phyloP scores from a whole-genome alignment of 2,888 invertebrate genomes.

The Yponomeuta sedellus region DNA sequence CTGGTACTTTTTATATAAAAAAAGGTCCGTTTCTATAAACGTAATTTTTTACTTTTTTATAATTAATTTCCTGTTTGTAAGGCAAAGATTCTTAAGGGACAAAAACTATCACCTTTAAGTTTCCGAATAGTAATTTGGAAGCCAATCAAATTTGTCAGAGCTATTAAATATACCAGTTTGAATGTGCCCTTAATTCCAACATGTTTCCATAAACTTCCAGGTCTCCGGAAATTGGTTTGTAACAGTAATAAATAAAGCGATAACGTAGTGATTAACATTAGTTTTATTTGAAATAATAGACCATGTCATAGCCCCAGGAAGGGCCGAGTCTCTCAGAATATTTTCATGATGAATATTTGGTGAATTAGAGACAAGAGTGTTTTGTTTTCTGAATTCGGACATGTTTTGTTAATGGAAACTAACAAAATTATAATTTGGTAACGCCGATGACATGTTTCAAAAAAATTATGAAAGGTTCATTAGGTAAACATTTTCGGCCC shows the following conservation, averaged over 20 bases:
- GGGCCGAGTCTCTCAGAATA: background rate
- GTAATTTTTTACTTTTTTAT: no score
- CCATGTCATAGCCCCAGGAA: conserved; percentile 53
- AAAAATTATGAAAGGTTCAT: no score
- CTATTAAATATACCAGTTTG: background rate
- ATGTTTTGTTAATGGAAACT: no score
- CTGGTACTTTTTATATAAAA: no score
- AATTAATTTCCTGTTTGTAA: no score
- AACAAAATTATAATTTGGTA: no score
- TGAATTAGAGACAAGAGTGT: background rate
- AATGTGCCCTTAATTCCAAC: background rate
- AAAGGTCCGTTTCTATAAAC: no score
- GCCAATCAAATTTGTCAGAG: conserved; percentile 1
- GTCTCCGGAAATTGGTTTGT: conserved; percentile 12
- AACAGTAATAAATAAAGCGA: conserved; percentile 24
- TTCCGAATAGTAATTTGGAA: conserved; percentile 2
- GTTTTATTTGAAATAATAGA: conserved; percentile 36
- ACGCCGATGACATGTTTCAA: no score
- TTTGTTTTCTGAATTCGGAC: background rate
- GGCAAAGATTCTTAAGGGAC: background rate
- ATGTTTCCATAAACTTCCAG: background rate
- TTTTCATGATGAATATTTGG: background rate
- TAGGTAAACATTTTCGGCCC: no score
- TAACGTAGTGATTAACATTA: conserved; percentile 48
- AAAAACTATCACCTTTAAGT: background rate